These are phyloP conservation scores for Cuniculus paca DNA, from an alignment of 2,797 vertebrate species.

Conservation along the genomic window DNA sequence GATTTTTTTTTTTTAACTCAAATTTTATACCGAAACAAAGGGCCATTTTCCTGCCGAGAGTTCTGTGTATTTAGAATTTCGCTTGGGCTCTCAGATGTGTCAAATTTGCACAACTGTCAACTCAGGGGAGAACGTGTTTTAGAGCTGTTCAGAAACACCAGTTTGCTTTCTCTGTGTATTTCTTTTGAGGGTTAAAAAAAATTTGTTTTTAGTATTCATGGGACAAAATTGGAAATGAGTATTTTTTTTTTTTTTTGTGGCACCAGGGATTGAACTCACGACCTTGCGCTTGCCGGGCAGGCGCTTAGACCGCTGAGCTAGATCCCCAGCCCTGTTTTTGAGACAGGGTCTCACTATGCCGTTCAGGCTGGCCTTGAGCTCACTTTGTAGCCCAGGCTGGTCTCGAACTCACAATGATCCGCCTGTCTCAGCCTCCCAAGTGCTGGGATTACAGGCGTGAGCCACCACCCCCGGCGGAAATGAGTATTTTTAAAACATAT, in stretches of 20 bases:
- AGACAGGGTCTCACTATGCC: too few relatives aligned
- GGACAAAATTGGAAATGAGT: constrained; percentile 24
- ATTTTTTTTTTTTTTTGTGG: too few relatives aligned
- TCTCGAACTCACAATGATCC: too few relatives aligned
- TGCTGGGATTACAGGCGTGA: too few relatives aligned
- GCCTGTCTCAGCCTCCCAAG: too few relatives aligned
- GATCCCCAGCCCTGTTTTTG: too few relatives aligned
- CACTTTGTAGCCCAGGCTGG: too few relatives aligned
- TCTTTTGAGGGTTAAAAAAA: neutral
- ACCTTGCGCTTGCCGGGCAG: too few relatives aligned
- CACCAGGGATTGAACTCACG: too few relatives aligned
- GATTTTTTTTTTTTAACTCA: constrained; percentile 41
- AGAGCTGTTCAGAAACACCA: constrained; percentile 36
- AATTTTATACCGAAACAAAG: constrained; percentile 51
- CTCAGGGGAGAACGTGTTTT: neutral
- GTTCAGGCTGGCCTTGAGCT: too few relatives aligned
- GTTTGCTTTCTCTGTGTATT: constrained; percentile 56
- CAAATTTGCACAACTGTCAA: constrained; percentile 1
- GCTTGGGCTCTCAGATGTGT: constrained; percentile 16
- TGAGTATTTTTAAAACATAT: neutral
- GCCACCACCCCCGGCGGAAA: too few relatives aligned
- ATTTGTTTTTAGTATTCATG: neutral
- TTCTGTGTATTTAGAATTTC: constrained; percentile 49
- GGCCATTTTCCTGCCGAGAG: constrained; percentile 24
- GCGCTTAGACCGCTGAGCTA: too few relatives aligned